Evolutionary conservation across 2,113 vertebrate species (phyloP).

Genomic region (Syngnathus typhle): DNA sequence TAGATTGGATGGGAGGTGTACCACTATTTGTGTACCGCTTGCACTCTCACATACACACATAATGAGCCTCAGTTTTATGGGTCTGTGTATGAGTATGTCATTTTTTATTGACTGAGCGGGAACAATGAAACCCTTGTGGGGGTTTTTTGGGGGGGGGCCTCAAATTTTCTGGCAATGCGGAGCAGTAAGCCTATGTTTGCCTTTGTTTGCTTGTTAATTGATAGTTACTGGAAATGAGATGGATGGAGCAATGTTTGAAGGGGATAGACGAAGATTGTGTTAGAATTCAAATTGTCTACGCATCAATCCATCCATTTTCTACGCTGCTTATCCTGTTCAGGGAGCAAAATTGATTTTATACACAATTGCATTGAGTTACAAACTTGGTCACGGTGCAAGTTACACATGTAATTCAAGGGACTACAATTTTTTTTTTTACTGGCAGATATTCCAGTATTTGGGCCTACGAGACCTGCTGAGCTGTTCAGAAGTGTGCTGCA

Average conservation of each 20-base stretch:
- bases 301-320: too few relatives aligned
- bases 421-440: neutral
- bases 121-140: constrained; percentile 9
- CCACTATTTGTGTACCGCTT: neutral
- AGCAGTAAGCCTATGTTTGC: neutral
- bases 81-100: neutral
- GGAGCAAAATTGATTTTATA: too few relatives aligned
- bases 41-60: neutral
- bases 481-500: constrained; percentile 60
- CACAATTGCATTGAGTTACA: too few relatives aligned
- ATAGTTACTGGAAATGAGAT: neutral
- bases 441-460: constrained; percentile 61
- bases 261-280: neutral
- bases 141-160: constrained; percentile 18
- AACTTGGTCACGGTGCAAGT: too few relatives aligned
- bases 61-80: neutral
- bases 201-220: constrained; percentile 14
- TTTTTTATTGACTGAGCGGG: neutral
- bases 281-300: too few relatives aligned
- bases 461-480: constrained; percentile 52
- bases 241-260: neutral
- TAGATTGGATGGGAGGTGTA: too few relatives aligned
- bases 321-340: too few relatives aligned
- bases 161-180: constrained; percentile 1
- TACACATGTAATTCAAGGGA: neutral